phyloP scores from a whole-genome alignment of 2,888 invertebrate genomes.

The Lasius fuliginosus region DNA sequence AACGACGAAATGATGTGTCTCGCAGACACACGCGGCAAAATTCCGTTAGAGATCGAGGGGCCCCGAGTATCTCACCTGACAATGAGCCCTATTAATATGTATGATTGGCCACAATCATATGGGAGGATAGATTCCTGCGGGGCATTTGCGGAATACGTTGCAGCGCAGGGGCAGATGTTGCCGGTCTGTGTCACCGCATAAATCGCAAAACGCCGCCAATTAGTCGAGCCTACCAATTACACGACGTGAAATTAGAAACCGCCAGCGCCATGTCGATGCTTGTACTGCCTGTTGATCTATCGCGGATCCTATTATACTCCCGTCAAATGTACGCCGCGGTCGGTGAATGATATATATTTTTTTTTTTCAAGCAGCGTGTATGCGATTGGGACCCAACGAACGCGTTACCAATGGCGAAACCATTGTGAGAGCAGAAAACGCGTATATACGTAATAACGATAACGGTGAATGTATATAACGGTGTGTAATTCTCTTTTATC shows the following conservation, averaged over 20 bases:
- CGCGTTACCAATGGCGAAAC: slow-evolving; percentile 4
- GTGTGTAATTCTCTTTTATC: slow-evolving; percentile 8
- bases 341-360: slow-evolving; percentile 43
- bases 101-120: slow-evolving; percentile 80
- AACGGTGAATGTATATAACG: neutral
- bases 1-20: slow-evolving; percentile 24
- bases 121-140: slow-evolving; percentile 73
- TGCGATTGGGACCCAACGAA: slow-evolving; percentile 6
- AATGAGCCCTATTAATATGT: slow-evolving; percentile 81
- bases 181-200: slow-evolving; percentile 70
- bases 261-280: slow-evolving; percentile 38
- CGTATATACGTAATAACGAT: neutral
- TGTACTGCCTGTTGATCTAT: slow-evolving; percentile 43
- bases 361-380: slow-evolving; percentile 15
- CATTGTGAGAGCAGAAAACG: slow-evolving; percentile 18
- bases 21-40: slow-evolving; percentile 50
- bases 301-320: slow-evolving; percentile 44
- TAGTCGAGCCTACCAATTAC: slow-evolving; percentile 77
- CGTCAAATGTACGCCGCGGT: slow-evolving; percentile 28
- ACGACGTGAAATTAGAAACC: slow-evolving; percentile 70
- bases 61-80: slow-evolving; percentile 60
- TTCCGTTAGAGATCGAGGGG: slow-evolving; percentile 71
- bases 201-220: slow-evolving; percentile 77
- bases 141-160: slow-evolving; percentile 66
- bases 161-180: slow-evolving; percentile 68